Evolutionary conservation across 2,113 vertebrate genomes (phyloP).

Genomic region (Nyctereutes procyonoides): DNA sequence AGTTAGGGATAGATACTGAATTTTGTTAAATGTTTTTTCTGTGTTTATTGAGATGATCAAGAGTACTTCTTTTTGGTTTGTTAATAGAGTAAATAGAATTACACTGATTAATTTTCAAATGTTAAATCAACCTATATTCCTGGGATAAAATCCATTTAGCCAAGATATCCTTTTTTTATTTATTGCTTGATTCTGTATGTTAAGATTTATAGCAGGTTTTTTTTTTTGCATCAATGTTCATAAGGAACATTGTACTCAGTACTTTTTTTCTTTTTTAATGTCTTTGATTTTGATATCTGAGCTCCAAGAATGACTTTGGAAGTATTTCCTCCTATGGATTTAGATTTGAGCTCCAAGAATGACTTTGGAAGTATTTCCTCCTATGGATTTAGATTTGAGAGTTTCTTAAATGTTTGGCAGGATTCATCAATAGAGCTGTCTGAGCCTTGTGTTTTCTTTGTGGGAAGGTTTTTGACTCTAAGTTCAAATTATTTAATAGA

Average conservation of each 20-base stretch:
- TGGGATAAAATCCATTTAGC: not conserved
- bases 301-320: not conserved
- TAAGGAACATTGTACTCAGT: not conserved
- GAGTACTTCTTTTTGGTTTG: not conserved
- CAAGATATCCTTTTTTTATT: not conserved
- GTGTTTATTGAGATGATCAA: not conserved
- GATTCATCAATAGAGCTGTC: not conserved
- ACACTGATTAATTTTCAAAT: not conserved
- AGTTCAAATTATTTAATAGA: not conserved
- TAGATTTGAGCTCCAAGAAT: not conserved
- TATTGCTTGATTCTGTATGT: not conserved
- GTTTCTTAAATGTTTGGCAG: not conserved
- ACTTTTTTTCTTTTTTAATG: not conserved
- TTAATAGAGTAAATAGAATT: not conserved
- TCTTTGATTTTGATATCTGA: not conserved
- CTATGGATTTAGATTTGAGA: not conserved
- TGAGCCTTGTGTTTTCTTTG: not conserved
- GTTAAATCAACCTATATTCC: not conserved
- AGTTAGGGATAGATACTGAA: not conserved
- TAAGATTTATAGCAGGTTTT: not conserved
- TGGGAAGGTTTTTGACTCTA: not conserved
- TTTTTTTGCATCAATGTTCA: not conserved
- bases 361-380: not conserved
- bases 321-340: not conserved
- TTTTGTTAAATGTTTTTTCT: not conserved